Conservation (phyloP, 92 coral and sea anemone genomes). For the Micromussa lordhowensis region DNA sequence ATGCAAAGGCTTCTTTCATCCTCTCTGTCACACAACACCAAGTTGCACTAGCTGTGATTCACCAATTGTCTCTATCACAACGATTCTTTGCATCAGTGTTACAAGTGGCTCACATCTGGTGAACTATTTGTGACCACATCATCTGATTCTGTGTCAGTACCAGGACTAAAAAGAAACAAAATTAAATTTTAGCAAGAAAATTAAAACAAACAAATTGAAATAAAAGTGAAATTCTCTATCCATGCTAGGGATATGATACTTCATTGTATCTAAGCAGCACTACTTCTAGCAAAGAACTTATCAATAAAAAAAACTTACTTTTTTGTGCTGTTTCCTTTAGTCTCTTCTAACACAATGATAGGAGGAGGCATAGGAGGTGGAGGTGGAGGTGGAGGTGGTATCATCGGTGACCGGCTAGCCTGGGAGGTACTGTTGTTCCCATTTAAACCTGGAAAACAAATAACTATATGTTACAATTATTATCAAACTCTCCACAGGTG, state of each 20-base stretch:
- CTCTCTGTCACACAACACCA: conserved; percentile 2
- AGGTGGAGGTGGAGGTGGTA: conserved; percentile 27
- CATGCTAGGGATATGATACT: no score
- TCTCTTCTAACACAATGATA: neutral
- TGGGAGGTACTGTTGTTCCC: neutral
- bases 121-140: neutral
- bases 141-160: conserved; percentile 2
- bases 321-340: neutral
- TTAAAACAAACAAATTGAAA: no score
- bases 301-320: neutral
- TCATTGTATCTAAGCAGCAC: no score
- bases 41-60: neutral
- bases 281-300: neutral
- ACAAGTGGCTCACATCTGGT: conserved; percentile 27
- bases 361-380: conserved; percentile 25
- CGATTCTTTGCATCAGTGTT: neutral
- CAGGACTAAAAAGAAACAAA: neutral
- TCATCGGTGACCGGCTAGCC: neutral
- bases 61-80: neutral
- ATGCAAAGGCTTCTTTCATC: neutral
- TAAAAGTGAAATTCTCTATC: no score
- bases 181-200: neutral
- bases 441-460: neutral
- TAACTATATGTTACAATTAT: no score
- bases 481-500: neutral